Evolutionary conservation across 2,888 invertebrate genomes (phyloP), one percentile per base, ranked within the genome.

Genomic region (Lycophotia porphyrea): DNA sequence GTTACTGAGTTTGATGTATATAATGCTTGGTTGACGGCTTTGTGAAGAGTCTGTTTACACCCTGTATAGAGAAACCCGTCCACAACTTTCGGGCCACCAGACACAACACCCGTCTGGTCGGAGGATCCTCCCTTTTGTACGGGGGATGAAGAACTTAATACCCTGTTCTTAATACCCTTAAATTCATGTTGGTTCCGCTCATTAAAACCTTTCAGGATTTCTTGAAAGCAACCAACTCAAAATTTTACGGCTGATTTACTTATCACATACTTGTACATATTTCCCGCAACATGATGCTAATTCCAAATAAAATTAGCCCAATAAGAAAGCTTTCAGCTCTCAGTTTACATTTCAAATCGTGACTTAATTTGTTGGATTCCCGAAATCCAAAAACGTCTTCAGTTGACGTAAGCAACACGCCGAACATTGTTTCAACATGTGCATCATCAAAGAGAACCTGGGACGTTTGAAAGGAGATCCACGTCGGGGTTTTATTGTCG

Each of bases 391-490:
- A 71, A 68, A 47, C 15, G 13, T 36, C 24, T 2, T 24, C 31
- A 24, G 65, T 36, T 70, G 84, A 74, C 71, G 76, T 58, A 66
- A 72, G 72, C 64, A 55, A 7, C 7, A 34, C 27, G 65, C 5
- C 11, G 15, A 67, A 72, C 49, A 66, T 61, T 84, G 61, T 78
- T 76, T 61, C 68, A 80, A 75, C 72, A 77, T 39, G 44, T 67
- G 42, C 42, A 39, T 63, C 73, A 69, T 87, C 78, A 78, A 84
- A 81, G 34, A 67, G n/a, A 66, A 47, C 36, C 15, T 39, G 65
- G 2, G 5, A 34, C 60, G 63, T 81, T 74, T 87, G 85, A 84
- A 84, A 79, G 36, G 66, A 77, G 36, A 81, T 71, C 64, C 70
- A 72, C 75, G 58, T 69, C 34, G 21, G 1, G 47, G 31, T 44